Evolutionary conservation across 2,888 invertebrate species (phyloP).

Genomic region (Pachycephus smyrnensis): DNA sequence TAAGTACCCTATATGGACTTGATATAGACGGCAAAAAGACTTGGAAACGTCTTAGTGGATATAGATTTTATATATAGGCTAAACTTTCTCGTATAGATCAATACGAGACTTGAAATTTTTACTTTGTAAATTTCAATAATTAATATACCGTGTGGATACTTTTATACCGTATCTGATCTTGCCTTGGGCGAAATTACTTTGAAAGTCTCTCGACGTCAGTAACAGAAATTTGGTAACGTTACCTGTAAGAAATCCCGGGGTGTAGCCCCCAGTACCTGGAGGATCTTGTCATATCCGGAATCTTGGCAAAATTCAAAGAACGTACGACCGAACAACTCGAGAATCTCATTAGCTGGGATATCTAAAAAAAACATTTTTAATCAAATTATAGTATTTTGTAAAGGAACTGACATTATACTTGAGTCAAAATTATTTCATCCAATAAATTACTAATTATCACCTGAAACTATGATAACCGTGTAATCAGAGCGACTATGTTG

Average conservation of each 20-base stretch:
- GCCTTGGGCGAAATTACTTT: not conserved
- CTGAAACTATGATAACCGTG: not conserved
- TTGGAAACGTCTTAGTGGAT: not conserved
- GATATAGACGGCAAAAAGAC: too few relatives aligned
- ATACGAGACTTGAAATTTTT: not conserved
- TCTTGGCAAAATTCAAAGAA: conserved; percentile 98
- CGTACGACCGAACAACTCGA: conserved; percentile 92
- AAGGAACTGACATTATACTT: not conserved
- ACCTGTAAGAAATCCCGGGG: conserved; percentile 95
- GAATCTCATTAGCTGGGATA: conserved; percentile 88
- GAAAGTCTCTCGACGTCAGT: not conserved
- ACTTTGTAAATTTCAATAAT: not conserved
- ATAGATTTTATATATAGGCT: not conserved
- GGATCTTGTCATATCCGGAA: conserved; percentile 95
- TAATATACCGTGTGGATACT: not conserved
- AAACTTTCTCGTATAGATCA: not conserved
- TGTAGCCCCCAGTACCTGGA: conserved; percentile 94
- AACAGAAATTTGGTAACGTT: conserved; percentile 32
- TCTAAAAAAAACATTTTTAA: conserved; percentile 71
- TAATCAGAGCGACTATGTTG: not conserved
- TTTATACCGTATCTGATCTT: not conserved
- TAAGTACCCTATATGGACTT: too few relatives aligned
- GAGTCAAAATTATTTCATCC: not conserved
- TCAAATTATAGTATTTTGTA: not conserved
- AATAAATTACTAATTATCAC: not conserved